Evolutionary conservation across 2,797 vertebrate genomes (phyloP).

Genomic region (Danio choprae): DNA sequence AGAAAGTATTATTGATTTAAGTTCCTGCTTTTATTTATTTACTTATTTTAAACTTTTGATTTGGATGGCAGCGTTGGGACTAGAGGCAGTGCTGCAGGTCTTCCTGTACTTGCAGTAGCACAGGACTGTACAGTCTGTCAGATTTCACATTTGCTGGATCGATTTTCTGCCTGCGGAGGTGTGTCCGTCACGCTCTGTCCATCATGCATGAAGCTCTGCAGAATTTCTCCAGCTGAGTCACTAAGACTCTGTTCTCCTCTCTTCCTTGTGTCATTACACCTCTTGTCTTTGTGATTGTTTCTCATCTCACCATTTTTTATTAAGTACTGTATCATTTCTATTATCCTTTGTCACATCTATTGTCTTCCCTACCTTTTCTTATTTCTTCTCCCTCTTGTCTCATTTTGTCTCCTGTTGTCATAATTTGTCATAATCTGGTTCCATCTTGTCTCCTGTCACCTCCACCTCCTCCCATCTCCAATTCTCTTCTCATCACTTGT

Average conservation of each 20-base stretch:
- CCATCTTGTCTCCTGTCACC: background rate
- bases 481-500: background rate
- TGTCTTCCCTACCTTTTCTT: background rate
- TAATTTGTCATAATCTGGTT: background rate
- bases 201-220: slow-evolving; percentile 26
- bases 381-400: background rate
- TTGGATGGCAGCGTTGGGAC: background rate
- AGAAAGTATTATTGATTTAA: background rate
- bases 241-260: background rate
- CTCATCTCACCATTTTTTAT: background rate
- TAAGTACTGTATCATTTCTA: too few relatives aligned
- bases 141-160: slow-evolving; percentile 37
- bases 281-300: background rate
- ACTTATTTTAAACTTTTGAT: background rate
- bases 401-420: background rate
- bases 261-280: background rate
- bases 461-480: background rate
- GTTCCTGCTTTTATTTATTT: too few relatives aligned
- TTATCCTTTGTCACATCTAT: background rate
- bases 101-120: slow-evolving; percentile 6
- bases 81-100: background rate
- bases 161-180: slow-evolving; percentile 40
- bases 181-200: slow-evolving; percentile 38
- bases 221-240: background rate
- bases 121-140: background rate